Evolutionary conservation across 2,113 vertebrate genomes (phyloP).

Genomic region (Lynx canadensis): DNA sequence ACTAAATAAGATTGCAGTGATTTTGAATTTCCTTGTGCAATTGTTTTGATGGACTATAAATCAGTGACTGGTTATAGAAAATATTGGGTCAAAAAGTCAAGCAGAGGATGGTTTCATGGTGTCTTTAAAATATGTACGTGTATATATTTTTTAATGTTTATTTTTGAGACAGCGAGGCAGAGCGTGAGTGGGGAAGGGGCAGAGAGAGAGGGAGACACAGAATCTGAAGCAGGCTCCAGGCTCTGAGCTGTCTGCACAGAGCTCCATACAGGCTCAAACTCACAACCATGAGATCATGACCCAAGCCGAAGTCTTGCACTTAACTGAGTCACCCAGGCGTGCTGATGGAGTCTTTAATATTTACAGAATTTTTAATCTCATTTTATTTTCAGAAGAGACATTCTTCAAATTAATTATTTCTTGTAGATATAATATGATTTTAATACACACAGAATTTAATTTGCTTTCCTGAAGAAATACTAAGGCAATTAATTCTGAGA

Average conservation of each 20-base stretch:
- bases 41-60: not conserved
- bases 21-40: not conserved
- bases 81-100: not conserved
- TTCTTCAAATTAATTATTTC: not conserved
- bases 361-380: not conserved
- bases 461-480: conserved; percentile 30
- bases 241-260: too few species aligned
- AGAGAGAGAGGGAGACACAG: too few species aligned
- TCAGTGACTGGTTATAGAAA: not conserved
- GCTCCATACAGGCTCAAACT: too few species aligned
- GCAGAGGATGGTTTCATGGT: not conserved
- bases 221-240: too few species aligned
- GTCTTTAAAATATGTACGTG: not conserved
- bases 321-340: too few species aligned
- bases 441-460: not conserved
- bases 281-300: too few species aligned
- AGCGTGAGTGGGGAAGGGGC: too few species aligned
- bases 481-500: not conserved
- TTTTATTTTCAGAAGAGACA: not conserved
- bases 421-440: not conserved
- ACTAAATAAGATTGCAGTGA: not conserved
- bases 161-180: too few species aligned
- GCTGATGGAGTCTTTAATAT: not conserved
- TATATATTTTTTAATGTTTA: too few species aligned
- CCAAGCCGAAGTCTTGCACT: too few species aligned